Conservation (phyloP, 2,888 invertebrate species). For the Drosophila infuscata region DNA sequence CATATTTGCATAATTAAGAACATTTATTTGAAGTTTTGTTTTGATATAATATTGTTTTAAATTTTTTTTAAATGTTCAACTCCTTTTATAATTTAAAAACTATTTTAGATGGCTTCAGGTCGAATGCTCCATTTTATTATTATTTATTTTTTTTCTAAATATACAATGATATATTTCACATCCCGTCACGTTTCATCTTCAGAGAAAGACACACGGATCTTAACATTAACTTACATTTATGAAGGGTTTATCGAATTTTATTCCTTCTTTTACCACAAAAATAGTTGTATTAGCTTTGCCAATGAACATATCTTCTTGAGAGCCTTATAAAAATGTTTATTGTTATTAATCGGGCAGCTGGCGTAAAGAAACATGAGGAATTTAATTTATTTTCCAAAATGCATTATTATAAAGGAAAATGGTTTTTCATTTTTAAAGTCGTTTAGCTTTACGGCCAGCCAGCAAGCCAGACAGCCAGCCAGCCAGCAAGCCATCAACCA, state of each 20-base stretch:
- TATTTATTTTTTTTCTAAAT: no score
- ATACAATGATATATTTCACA: not conserved
- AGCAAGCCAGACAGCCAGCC: constrained; percentile 3
- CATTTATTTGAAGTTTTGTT: not conserved
- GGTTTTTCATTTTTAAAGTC: constrained; percentile 11
- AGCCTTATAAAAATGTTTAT: constrained; percentile 1
- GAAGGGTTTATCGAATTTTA: not conserved
- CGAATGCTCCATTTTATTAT: not conserved
- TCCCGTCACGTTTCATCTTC: not conserved
- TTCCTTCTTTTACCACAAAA: not conserved
- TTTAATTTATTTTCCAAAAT: constrained; percentile 56
- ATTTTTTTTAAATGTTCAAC: no score
- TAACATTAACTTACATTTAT: no score
- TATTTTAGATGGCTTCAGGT: not conserved
- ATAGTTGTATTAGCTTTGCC: constrained; percentile 3
- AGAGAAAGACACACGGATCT: not conserved
- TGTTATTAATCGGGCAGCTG: constrained; percentile 16
- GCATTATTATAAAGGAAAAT: constrained; percentile 44
- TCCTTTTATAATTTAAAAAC: no score
- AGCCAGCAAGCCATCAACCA: constrained; percentile 33
- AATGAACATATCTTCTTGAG: not conserved
- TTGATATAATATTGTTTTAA: no score
- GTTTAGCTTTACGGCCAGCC: constrained; percentile 28
- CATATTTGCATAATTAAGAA: not conserved
- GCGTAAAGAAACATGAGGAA: constrained; percentile 20